Conservation (phyloP, 1,140 invertebrate species). For the Arion vulgaris region DNA sequence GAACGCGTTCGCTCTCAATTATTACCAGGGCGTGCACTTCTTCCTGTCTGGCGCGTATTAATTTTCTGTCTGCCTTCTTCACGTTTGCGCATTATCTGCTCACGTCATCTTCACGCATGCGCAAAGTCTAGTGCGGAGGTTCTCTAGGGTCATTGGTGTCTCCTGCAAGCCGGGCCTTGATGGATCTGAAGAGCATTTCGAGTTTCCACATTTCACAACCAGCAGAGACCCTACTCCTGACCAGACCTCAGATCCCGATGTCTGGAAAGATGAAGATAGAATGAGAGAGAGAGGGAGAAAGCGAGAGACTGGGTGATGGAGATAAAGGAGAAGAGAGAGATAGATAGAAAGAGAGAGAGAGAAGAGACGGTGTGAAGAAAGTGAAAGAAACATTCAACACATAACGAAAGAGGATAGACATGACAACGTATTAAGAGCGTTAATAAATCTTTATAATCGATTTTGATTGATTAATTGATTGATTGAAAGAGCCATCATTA, state of each 20-base stretch:
- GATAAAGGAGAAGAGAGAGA: too few relatives aligned
- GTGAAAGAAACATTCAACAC: too few relatives aligned
- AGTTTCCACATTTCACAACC: slow-evolving; percentile 5
- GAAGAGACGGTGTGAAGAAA: too few relatives aligned
- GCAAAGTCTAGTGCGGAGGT: neutral
- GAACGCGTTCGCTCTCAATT: slow-evolving; percentile 6
- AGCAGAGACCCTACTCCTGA: neutral
- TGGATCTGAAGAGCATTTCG: neutral
- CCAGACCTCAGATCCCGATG: neutral
- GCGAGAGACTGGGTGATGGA: too few relatives aligned
- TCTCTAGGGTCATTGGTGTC: slow-evolving; percentile 13
- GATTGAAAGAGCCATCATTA: too few relatives aligned
- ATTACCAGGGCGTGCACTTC: neutral
- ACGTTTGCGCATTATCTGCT: slow-evolving; percentile 11
- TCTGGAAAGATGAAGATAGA: neutral
- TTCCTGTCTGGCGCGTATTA: slow-evolving; percentile 13
- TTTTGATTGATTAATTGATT: too few relatives aligned
- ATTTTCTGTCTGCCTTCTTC: slow-evolving; percentile 12
- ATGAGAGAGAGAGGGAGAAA: too few relatives aligned
- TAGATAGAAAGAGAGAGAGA: too few relatives aligned
- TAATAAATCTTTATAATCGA: too few relatives aligned
- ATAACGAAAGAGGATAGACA: too few relatives aligned
- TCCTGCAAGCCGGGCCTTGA: neutral
- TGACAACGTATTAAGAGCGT: too few relatives aligned
- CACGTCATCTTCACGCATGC: slow-evolving; percentile 5